Evolutionary conservation across 2,888 invertebrate species (phyloP), one percentile per base, ranked within the genome.

Genomic region (Brenthis hecate): DNA sequence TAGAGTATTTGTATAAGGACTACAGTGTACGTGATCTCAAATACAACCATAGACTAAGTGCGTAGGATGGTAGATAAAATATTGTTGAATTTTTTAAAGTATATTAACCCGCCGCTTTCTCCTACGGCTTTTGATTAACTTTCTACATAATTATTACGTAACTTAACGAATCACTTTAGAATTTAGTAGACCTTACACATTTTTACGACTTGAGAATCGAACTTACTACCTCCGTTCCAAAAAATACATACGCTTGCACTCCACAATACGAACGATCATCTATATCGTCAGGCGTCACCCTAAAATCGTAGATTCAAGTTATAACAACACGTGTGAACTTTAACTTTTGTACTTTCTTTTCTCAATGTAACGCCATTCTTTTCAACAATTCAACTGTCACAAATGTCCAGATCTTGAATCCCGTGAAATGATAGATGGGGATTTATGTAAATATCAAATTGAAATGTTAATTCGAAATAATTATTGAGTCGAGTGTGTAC

Each of bases 371-470:
- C 82, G 83, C 83, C 83, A 81, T 80, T 80, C 63, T 69, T 79
- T 79, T 70, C 80, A 76, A 80, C 75, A 80, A 85, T 91, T 89
- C 87, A 85, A 87, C 87, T 90, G 91, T 90, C 89, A 89, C 89
- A 90, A 91, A 91, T 87, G 86, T 84, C 80, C 81, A 84, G 85
- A 87, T 90, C 87, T 86, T 76, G 73, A 75, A 77, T 76, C 75
- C 81, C 78, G 77, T 73, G 73, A 76, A 79, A 78, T 91, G 92
- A 91, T 87, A 86, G 89, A 92, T 89, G 81, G 80, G 78, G 81
- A 87, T 85, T 81, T 89, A 91, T 92, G 90, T 75, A 87, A 91
- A 92, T 91, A 69, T 74, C 74, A 80, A 83, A 91, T 92, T 87
- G 86, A 87, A 81, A 91, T 92, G 90, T 81, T 87, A 92, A 92